phyloP scores from a whole-genome alignment of 2,113 vertebrate genomes.

The Oryzias woworae region DNA sequence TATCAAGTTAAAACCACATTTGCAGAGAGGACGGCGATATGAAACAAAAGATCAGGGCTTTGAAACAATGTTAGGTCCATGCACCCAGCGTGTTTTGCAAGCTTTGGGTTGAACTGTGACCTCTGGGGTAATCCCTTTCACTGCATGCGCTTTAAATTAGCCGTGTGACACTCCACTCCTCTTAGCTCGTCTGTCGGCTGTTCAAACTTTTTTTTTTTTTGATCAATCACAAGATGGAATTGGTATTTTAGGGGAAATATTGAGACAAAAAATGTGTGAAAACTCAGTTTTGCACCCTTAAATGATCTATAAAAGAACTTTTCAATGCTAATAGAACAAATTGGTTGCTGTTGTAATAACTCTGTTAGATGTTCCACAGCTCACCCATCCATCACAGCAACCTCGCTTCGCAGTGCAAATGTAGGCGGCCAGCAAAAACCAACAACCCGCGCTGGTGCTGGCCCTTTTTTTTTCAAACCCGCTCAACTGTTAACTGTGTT shows the following conservation, averaged over 20 bases:
- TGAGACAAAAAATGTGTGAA: not conserved
- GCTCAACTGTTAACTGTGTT: slow-evolving; percentile 81
- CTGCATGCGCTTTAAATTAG: slow-evolving; percentile 77
- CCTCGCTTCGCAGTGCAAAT: slow-evolving; percentile 74
- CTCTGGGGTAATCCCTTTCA: slow-evolving; percentile 73
- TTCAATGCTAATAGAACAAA: too few species aligned
- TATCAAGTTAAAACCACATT: slow-evolving; percentile 1
- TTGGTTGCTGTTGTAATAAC: too few species aligned
- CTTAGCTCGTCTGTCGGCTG: slow-evolving; percentile 46
- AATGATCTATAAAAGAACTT: too few species aligned
- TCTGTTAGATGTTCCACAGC: too few species aligned
- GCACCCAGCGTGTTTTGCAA: slow-evolving; percentile 67
- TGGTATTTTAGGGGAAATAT: not conserved
- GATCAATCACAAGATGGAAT: not conserved
- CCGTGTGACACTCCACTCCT: slow-evolving; percentile 67
- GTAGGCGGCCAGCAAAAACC: slow-evolving; percentile 78
- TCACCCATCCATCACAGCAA: slow-evolving; percentile 63
- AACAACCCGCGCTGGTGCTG: slow-evolving; percentile 74
- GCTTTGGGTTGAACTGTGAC: slow-evolving; percentile 73
- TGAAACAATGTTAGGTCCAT: slow-evolving; percentile 55
- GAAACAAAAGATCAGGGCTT: slow-evolving; percentile 39
- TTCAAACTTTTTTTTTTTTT: slow-evolving; percentile 50
- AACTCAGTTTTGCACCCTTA: too few species aligned
- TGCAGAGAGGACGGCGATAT: slow-evolving; percentile 26
- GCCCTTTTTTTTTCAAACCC: slow-evolving; percentile 78